Base-by-base conservation (phyloP, 2,888 invertebrate genomes). In the Seira musarum region DNA sequence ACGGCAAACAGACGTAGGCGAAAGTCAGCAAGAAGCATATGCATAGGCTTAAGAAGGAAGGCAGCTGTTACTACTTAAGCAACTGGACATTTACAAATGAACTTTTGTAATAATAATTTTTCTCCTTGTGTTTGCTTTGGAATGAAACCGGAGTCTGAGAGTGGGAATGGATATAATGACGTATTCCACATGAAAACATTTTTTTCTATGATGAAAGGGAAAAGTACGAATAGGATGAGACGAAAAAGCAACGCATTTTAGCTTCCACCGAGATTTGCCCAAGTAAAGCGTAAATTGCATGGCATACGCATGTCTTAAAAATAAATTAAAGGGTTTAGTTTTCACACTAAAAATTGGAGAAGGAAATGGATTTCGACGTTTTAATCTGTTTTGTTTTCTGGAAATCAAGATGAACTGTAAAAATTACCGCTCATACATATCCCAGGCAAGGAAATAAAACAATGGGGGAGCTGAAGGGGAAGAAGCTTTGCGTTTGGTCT, bases 1-100 rank as follows among this genome's bases (percentile, higher is more conserved):
- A 78, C 17, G 46, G 60, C 77, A 77, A 64, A 78, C 30, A 21
- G 21, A 40, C 25, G n/a, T 13, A 6, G 66, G 57, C 21, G n/a
- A 53, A 30, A 30, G 8, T 30, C 3, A 30, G 2, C 30, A 30
- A 8, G 15, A 53, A 53, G 17, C 3, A 13, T 53, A 53, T 53
- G 53, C 53, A 53, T 53, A 3, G 15, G 53, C 53, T 53, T 53
- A 53, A 13, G 17, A 53, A 13, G 13, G 17, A 53, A 53, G 53
- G 53, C 53, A 53, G 53, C 53, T 53, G 53, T 17, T 53, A 53
- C 53, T 53, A 53, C 53, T 53, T 53, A 53, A 53, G 53, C 53
- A n/a, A 53, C 53, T 53, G 53, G 53, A 53, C 53, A 17, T 53
- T 53, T 53, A 53, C 53, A 53, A 53, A 53, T 53, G 53, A 53